Evolutionary conservation across 2,888 invertebrate species (phyloP).

Genomic region (Ormyrus pomaceus): DNA sequence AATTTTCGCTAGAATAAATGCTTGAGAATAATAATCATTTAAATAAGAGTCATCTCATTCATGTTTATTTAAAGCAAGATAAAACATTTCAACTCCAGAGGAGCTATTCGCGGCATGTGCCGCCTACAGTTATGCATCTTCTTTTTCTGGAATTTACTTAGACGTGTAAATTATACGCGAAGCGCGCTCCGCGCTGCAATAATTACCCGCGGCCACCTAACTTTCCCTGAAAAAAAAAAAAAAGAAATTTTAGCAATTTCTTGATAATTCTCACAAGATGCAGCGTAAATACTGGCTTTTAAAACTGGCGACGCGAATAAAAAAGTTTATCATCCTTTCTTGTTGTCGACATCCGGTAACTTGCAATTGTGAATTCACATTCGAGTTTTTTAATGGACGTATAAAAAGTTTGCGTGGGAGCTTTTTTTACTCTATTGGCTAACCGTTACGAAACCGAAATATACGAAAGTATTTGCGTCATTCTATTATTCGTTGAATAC

Average conservation of each 20-base stretch:
- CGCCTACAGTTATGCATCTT: slow-evolving; percentile 15
- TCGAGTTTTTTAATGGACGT: background rate
- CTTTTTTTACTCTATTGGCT: background rate
- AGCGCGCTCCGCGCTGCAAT: background rate
- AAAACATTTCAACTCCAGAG: slow-evolving; percentile 5
- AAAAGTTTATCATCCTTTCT: slow-evolving; percentile 7
- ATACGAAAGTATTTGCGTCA: background rate
- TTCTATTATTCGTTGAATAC: slow-evolving; percentile 7
- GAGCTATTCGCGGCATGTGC: slow-evolving; percentile 1
- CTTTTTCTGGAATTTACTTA: slow-evolving; percentile 38
- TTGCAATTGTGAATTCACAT: background rate
- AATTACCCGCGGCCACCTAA: slow-evolving; percentile 1
- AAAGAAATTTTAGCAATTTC: slow-evolving; percentile 4
- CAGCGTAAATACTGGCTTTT: background rate
- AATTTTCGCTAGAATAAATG: too few species aligned
- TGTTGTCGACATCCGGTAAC: background rate
- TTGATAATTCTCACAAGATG: slow-evolving; percentile 19
- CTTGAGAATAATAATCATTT: too few species aligned
- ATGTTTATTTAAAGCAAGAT: background rate
- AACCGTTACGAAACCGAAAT: slow-evolving; percentile 7
- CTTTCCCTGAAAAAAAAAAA: slow-evolving; percentile 23
- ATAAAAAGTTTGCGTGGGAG: background rate
- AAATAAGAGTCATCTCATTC: too few species aligned
- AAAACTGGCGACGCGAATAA: background rate
- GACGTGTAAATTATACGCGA: slow-evolving; percentile 34